phyloP scores from a whole-genome alignment of 1,140 invertebrate species.

The Holotrichia oblita region DNA sequence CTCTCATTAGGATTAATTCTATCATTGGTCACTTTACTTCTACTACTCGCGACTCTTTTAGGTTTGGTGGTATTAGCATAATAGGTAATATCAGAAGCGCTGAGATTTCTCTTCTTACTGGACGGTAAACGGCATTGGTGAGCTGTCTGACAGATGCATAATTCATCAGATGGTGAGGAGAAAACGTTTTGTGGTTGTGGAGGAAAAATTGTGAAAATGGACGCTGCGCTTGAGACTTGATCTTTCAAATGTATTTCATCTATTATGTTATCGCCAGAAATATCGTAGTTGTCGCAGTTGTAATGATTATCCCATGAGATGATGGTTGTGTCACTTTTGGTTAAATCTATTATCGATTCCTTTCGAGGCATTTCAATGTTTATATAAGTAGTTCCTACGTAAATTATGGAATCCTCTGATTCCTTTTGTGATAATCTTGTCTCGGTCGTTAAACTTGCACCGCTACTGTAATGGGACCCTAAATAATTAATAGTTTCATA shows the following conservation, averaged over 20 bases:
- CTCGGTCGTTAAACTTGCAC: not conserved
- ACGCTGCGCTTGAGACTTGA: slow-evolving; percentile 12
- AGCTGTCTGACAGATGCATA: not conserved
- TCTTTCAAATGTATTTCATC: slow-evolving; percentile 26
- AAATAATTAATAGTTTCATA: not conserved
- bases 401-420: slow-evolving; percentile 24
- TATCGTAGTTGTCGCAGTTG: slow-evolving; percentile 14
- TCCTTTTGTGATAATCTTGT: not conserved
- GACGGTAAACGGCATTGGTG: not conserved
- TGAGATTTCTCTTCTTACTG: slow-evolving; percentile 10
- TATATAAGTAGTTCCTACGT: slow-evolving; percentile 9
- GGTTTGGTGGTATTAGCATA: not conserved
- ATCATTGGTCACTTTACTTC: not conserved
- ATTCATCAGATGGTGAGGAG: slow-evolving; percentile 24
- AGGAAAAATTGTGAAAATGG: slow-evolving; percentile 38
- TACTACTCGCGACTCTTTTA: slow-evolving; percentile 24
- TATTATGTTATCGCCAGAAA: slow-evolving; percentile 30
- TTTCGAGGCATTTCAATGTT: not conserved
- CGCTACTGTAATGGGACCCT: not conserved
- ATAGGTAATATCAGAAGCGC: not conserved
- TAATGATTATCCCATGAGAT: not conserved
- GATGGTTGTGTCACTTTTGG: slow-evolving; percentile 27
- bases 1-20: slow-evolving; percentile 9
- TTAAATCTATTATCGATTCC: slow-evolving; percentile 22
- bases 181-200: slow-evolving; percentile 30